Evolutionary conservation across 2,797 vertebrate species (phyloP), one percentile per base, ranked within the genome.

Genomic region (Phataginus tetradactyla): DNA sequence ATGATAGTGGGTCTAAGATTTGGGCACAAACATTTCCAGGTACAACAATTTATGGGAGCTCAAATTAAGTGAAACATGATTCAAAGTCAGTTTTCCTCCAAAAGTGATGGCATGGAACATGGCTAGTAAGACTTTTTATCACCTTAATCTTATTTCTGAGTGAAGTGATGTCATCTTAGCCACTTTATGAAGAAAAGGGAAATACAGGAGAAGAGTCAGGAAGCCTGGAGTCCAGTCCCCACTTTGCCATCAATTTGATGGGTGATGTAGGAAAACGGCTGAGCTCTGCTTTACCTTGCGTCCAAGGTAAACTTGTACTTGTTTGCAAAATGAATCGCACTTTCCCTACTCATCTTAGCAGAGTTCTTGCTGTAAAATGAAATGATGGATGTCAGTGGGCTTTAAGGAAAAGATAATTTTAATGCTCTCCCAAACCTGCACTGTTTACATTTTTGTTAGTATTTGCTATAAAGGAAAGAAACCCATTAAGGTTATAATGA

Each of bases 381-480:
- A 93, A 39, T 81, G 25, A 79, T 29, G 77, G 17, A n/a, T 84
- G 32, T n/a, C 66, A 86, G 4, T 72, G 11, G 87, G 37, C 11
- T 89, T 71, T 61, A 23, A 45, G 45, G 45, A 53, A 37, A 51
- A 64, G 81, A 55, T 34, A 27, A 3, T 5, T 77, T 79, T 25
- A 80, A 59, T 71, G 20, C 27, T 69, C 21, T 84, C 29, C 25
- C n/a, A 80, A 87, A 27, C 1, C 34, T 74, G 27, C 12, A 23
- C 59, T 66, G 6, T 81, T 93, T 84, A 74, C 15, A 66, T 68
- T 80, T 92, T 75, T 91, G 39, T 92, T 91, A 94, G 42, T 80
- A 53, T 93, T 90, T 96, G 5, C 53, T 80, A 21, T 39, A 68
- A 66, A 64, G 34, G 42, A 37, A 91, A 93, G 64, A 84, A 89